Evolutionary conservation across 2,113 vertebrate species (phyloP).

Genomic region (Indri indri): DNA sequence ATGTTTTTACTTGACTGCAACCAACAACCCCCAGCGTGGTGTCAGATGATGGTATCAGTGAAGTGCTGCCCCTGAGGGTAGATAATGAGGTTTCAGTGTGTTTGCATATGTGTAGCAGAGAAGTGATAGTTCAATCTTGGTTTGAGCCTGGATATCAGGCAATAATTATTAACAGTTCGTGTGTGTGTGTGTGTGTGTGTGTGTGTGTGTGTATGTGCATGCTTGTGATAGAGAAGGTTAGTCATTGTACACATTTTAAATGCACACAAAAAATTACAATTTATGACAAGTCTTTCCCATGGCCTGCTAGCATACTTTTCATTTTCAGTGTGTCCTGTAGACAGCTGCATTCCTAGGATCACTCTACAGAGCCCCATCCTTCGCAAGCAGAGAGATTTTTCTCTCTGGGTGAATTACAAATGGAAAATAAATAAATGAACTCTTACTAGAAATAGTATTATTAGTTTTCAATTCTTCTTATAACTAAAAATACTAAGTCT

Average conservation of each 20-base stretch:
- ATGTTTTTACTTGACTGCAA: neutral
- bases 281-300: neutral
- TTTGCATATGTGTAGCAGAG: neutral
- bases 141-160: neutral
- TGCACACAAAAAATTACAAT: neutral
- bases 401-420: neutral
- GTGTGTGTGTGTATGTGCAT: too few relatives aligned
- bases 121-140: neutral
- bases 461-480: conserved; percentile 5
- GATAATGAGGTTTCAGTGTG: neutral
- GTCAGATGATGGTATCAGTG: neutral
- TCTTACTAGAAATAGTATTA: conserved; percentile 10
- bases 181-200: neutral
- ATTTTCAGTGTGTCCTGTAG: neutral
- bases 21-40: neutral
- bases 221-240: neutral
- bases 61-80: neutral
- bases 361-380: neutral
- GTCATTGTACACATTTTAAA: neutral
- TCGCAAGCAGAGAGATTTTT: neutral
- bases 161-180: neutral
- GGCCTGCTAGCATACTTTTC: neutral
- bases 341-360: neutral
- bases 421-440: neutral
- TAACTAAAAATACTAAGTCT: neutral